Percentiles rank a stretch among this genome's conserved stretches.
Conservation (phyloP, 2,113 vertebrate species). For the Porphyrio hochstetteri region DNA sequence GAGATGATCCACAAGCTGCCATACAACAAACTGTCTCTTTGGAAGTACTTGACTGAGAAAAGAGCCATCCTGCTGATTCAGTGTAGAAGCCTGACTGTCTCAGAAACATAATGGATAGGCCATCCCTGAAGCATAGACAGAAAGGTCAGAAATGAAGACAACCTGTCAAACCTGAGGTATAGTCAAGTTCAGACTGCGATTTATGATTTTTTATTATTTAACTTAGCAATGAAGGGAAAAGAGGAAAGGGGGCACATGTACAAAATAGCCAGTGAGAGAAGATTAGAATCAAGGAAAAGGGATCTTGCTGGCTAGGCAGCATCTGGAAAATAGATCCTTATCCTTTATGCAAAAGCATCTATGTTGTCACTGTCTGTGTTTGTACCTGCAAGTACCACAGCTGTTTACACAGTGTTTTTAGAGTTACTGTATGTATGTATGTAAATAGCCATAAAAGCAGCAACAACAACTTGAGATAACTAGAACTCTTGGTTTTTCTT, state of each 20-base stretch:
- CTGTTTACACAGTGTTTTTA: not conserved
- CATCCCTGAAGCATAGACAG: not conserved
- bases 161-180: not conserved
- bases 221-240: not conserved
- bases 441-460: not conserved
- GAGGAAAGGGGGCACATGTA: not conserved
- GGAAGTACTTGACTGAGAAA: not conserved
- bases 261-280: not conserved
- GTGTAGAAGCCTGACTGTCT: not conserved
- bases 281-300: not conserved
- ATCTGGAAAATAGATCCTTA: not conserved
- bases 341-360: not conserved
- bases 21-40: rapidly evolving
- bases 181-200: not conserved
- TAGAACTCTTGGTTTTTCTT: not conserved
- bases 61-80: not conserved
- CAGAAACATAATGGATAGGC: not conserved
- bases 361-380: not conserved
- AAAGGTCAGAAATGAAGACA: not conserved
- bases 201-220: not conserved
- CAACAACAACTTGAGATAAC: not conserved
- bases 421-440: not conserved
- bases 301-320: not conserved
- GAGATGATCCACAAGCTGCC: not conserved
- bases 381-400: not conserved